A percentile compares a stretch with the other conserved stretches of the same genome.
phyloP scores from a whole-genome alignment of 2,797 vertebrate genomes.

The Novumbra hubbsi region DNA sequence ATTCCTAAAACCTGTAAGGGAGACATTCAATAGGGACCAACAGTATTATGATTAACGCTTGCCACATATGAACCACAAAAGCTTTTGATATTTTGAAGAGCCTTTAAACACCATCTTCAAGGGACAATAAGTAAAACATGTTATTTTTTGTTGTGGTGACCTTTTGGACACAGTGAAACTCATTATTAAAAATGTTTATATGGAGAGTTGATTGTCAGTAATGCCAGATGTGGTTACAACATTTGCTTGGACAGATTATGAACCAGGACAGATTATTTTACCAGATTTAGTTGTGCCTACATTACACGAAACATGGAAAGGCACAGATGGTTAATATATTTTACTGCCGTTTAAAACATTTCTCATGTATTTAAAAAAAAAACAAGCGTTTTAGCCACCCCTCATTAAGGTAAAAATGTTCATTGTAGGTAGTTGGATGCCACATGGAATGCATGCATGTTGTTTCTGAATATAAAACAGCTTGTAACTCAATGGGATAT shows the following conservation, averaged over 20 bases:
- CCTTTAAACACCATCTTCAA: slow-evolving; percentile 7
- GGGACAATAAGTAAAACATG: slow-evolving; percentile 24
- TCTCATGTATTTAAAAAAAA: not conserved
- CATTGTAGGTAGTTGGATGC: slow-evolving; percentile 4
- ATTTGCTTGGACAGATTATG: not conserved
- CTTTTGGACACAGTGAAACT: not conserved
- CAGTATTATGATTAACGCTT: slow-evolving; percentile 7
- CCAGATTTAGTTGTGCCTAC: not conserved
- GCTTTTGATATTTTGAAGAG: slow-evolving; percentile 34
- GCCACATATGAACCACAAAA: slow-evolving; percentile 3
- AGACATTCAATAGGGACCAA: slow-evolving; percentile 18
- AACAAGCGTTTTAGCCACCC: not conserved
- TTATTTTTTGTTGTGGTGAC: slow-evolving; percentile 1
- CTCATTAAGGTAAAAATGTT: not conserved
- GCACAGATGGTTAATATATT: not conserved
- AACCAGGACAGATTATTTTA: not conserved
- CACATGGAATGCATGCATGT: slow-evolving; percentile 8
- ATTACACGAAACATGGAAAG: not conserved
- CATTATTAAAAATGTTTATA: not conserved
- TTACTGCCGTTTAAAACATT: not conserved
- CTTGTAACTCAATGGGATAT: slow-evolving; percentile 31
- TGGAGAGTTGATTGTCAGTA: not conserved
- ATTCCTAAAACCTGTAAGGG: slow-evolving; percentile 30
- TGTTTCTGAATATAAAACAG: slow-evolving; percentile 20
- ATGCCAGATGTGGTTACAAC: not conserved